These are phyloP conservation scores for Rattus norvegicus DNA, from an alignment of 2,113 vertebrate genomes.

Conservation along the genomic window DNA sequence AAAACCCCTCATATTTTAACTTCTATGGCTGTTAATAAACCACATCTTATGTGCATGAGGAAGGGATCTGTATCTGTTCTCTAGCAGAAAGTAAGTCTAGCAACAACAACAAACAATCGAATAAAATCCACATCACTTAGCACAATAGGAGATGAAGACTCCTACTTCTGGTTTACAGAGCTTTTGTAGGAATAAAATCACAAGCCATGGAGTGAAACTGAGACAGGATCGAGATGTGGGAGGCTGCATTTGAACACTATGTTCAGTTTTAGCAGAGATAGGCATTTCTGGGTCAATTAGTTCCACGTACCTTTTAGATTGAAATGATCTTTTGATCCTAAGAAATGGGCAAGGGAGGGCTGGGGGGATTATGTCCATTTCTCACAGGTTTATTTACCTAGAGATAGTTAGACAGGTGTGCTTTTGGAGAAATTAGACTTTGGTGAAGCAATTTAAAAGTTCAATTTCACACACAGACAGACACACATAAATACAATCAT, in stretches of 20 bases:
- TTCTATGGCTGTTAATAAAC: not conserved
- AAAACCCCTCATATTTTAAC: not conserved
- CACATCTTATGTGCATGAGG: not conserved
- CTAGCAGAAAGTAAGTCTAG: not conserved
- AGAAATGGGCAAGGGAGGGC: not conserved
- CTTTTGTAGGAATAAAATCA: not conserved
- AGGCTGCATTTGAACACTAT: not conserved
- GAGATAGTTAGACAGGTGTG: slow-evolving; percentile 4
- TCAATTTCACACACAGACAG: not conserved
- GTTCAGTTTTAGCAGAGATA: slow-evolving; percentile 1
- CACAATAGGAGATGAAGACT: not conserved
- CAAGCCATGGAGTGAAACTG: not conserved
- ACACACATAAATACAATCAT: not conserved
- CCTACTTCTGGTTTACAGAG: slow-evolving; percentile 26
- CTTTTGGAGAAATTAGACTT: not conserved
- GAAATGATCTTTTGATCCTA: slow-evolving; percentile 23
- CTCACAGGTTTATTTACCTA: not conserved
- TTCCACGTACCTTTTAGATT: not conserved
- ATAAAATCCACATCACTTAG: not conserved
- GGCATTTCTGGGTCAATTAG: not conserved
- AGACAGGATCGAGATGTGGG: not conserved
- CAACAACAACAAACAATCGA: not conserved
- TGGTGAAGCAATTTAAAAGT: not conserved
- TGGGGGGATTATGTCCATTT: slow-evolving; percentile 21
- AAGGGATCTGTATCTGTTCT: not conserved